phyloP scores from a whole-genome alignment of 1,140 invertebrate genomes.

The Plectrocnemia conspersa region DNA sequence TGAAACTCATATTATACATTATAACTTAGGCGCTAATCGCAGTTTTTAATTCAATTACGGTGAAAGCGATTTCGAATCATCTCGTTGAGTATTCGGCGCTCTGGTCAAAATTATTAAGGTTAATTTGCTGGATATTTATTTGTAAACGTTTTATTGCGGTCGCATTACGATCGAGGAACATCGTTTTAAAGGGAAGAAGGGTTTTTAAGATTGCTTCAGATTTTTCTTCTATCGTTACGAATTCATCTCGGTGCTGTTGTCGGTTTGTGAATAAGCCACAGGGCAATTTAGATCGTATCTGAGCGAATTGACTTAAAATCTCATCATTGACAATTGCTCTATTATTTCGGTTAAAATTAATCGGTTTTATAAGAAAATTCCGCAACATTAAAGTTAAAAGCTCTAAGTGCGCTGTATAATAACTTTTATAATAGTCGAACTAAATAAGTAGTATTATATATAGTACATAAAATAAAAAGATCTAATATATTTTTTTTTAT shows the following conservation, averaged over 20 bases:
- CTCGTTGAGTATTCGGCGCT: not conserved
- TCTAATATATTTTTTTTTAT: too few relatives aligned
- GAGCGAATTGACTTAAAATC: not conserved
- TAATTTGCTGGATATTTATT: too few relatives aligned
- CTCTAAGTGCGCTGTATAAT: too few relatives aligned
- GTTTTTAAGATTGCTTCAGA: not conserved
- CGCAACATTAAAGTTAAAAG: too few relatives aligned
- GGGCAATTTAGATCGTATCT: not conserved
- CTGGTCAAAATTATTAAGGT: not conserved
- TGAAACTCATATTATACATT: too few relatives aligned
- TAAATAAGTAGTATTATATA: too few relatives aligned
- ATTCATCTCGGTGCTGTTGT: not conserved
- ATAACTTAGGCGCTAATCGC: too few relatives aligned
- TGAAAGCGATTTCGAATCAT: not conserved
- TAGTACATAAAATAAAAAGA: too few relatives aligned
- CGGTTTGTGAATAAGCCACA: not conserved
- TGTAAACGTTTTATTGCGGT: not conserved
- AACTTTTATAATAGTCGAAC: too few relatives aligned
- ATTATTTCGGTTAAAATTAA: too few relatives aligned
- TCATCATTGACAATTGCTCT: not conserved
- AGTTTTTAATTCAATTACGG: not conserved
- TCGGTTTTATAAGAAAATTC: too few relatives aligned
- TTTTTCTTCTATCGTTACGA: conserved; percentile 4
- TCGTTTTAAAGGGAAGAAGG: not conserved
- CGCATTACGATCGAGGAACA: conserved; percentile 2